Percentiles rank a stretch among this genome's conserved stretches.
phyloP scores from a whole-genome alignment of 2,797 vertebrate genomes.

The Spatula clypeata region DNA sequence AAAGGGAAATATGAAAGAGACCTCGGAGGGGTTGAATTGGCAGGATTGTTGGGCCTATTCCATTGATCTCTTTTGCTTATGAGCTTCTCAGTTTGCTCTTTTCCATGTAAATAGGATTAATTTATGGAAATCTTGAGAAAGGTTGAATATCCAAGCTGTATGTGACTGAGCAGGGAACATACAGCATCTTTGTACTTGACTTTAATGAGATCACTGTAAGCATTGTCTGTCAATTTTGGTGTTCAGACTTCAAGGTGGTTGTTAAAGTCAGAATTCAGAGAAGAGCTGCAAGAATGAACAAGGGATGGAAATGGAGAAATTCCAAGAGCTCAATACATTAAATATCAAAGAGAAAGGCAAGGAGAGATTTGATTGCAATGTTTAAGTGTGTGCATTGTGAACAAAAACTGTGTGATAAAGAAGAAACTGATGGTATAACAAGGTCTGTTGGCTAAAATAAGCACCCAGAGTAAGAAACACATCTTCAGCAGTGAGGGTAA shows the following conservation, averaged over 20 bases:
- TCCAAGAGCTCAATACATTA: constrained; percentile 4
- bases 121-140: not conserved
- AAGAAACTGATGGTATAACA: not conserved
- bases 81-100: not conserved
- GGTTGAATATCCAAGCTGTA: accelerated
- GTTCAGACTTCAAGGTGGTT: not conserved
- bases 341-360: not conserved
- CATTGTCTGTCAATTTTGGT: not conserved
- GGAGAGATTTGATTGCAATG: not conserved
- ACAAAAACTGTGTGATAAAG: not conserved
- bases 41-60: not conserved
- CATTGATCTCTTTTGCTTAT: not conserved
- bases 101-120: not conserved
- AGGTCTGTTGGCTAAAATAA: not conserved
- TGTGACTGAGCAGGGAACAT: not conserved
- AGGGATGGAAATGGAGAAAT: constrained; percentile 11
- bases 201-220: not conserved
- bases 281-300: not conserved
- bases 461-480: not conserved
- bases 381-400: not conserved
- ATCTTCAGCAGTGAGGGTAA: not conserved
- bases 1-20: accelerated
- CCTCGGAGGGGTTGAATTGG: not conserved
- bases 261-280: not conserved
- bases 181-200: accelerated